Conservation (phyloP, 2,113 vertebrate species). For the Salvelinus sp. region DNA sequence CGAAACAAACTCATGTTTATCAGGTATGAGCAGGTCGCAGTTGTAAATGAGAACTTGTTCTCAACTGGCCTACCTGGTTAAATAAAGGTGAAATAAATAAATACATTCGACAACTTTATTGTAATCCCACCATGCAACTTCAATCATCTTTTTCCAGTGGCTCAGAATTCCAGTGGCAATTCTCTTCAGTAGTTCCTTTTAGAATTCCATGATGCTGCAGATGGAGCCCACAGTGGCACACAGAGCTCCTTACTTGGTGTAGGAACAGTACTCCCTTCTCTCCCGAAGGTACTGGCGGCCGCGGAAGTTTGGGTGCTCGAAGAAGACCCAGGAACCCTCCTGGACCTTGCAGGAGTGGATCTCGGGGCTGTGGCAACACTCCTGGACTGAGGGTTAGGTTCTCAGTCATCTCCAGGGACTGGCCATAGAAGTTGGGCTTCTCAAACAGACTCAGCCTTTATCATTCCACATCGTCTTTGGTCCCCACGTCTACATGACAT, state of each 20-base stretch:
- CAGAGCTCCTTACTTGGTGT: slow-evolving; percentile 48
- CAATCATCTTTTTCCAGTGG: too few relatives aligned
- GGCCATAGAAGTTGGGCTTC: slow-evolving; percentile 10
- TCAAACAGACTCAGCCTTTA: slow-evolving; percentile 7
- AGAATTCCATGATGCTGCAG: slow-evolving; percentile 15
- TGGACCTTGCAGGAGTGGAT: slow-evolving; percentile 60
- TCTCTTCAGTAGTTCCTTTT: too few relatives aligned
- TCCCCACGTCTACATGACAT: too few relatives aligned
- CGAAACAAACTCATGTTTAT: too few relatives aligned
- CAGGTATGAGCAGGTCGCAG: too few relatives aligned
- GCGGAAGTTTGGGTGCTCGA: slow-evolving; percentile 59
- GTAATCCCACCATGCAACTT: too few relatives aligned
- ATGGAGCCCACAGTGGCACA: slow-evolving; percentile 33
- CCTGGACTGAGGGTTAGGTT: slow-evolving; percentile 41
- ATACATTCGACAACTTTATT: too few relatives aligned
- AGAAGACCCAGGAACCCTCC: slow-evolving; percentile 59
- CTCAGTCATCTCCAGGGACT: slow-evolving; percentile 17
- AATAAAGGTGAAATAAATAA: too few relatives aligned
- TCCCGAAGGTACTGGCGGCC: slow-evolving; percentile 66
- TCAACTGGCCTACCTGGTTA: too few relatives aligned
- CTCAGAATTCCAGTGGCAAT: too few relatives aligned
- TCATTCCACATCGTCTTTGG: too few relatives aligned
- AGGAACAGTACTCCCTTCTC: slow-evolving; percentile 53
- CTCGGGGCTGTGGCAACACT: slow-evolving; percentile 42
- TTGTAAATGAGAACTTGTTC: too few relatives aligned